Conservation (phyloP, 2,888 invertebrate genomes). For the Drosophila meridiana region DNA sequence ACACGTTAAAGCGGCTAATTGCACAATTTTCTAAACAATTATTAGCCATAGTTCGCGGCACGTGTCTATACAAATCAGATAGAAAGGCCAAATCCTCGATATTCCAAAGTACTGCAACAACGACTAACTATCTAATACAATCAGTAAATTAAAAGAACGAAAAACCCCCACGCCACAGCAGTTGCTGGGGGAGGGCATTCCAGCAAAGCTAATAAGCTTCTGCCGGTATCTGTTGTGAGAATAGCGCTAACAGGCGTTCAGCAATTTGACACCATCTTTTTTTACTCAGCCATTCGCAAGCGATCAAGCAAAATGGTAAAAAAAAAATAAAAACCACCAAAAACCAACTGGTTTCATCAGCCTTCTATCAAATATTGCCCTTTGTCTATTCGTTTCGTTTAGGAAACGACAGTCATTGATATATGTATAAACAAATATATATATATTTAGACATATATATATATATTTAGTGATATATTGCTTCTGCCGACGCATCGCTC, state of each 20-base stretch:
- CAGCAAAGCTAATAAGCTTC: slow-evolving; percentile 16
- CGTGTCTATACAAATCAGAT: slow-evolving; percentile 36
- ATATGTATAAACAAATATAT: neutral
- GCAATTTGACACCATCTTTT: slow-evolving; percentile 15
- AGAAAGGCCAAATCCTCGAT: slow-evolving; percentile 20
- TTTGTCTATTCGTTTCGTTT: slow-evolving; percentile 16
- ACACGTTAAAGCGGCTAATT: slow-evolving; percentile 35
- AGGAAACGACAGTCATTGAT: neutral
- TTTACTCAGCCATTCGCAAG: slow-evolving; percentile 8
- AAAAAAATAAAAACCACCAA: slow-evolving; percentile 20
- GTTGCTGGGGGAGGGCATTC: slow-evolving; percentile 7
- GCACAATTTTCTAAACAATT: slow-evolving; percentile 33
- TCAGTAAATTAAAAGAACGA: slow-evolving; percentile 20
- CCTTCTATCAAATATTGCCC: slow-evolving; percentile 18
- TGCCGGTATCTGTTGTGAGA: slow-evolving; percentile 21
- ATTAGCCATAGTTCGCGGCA: slow-evolving; percentile 19
- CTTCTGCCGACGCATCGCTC: slow-evolving; percentile 20
- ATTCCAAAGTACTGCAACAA: neutral
- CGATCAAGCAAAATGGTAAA: slow-evolving; percentile 14
- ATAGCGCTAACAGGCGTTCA: slow-evolving; percentile 16
- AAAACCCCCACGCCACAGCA: slow-evolving; percentile 30
- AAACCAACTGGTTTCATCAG: slow-evolving; percentile 44
- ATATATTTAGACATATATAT: neutral
- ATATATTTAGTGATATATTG: neutral
- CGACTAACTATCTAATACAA: slow-evolving; percentile 23